These are phyloP conservation scores for Bovichtus variegatus DNA, from an alignment of 2,797 vertebrate species.

Conservation along the genomic window DNA sequence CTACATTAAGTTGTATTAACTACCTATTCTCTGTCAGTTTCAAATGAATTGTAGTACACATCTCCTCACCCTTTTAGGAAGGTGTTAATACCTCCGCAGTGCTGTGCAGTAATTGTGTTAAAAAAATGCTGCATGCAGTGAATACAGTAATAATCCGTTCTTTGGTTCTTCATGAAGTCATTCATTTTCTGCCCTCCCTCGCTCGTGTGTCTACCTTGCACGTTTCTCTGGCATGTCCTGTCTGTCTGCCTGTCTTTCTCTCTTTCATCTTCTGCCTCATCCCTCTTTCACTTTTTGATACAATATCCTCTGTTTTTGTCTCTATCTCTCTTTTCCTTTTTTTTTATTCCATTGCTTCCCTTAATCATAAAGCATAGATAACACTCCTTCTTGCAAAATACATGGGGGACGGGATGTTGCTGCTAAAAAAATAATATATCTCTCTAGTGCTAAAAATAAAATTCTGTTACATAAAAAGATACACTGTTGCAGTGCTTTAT, in stretches of 20 bases:
- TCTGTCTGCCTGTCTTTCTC: background rate
- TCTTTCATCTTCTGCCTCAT: constrained; percentile 12
- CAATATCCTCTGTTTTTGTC: background rate
- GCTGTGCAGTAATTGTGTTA: constrained; percentile 20
- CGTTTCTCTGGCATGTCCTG: constrained; percentile 2
- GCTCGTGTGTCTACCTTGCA: constrained; percentile 4
- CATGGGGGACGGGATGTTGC: constrained; percentile 44
- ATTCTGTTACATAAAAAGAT: constrained; percentile 54
- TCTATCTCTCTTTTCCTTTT: background rate
- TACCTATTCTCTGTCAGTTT: constrained; percentile 1
- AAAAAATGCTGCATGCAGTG: constrained; percentile 28
- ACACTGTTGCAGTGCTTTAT: constrained; percentile 29
- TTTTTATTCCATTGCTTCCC: constrained; percentile 7
- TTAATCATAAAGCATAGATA: constrained; percentile 47
- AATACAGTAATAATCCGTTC: constrained; percentile 31
- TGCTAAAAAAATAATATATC: constrained; percentile 57
- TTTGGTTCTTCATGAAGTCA: constrained; percentile 23
- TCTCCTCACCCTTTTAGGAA: background rate
- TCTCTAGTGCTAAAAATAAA: constrained; percentile 59
- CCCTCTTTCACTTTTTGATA: constrained; percentile 6
- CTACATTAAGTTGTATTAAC: constrained; percentile 16
- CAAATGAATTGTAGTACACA: constrained; percentile 15
- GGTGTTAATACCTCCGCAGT: constrained; percentile 25
- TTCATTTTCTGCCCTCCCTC: constrained; percentile 24
- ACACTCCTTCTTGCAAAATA: constrained; percentile 56